phyloP scores from a whole-genome alignment of 2,797 vertebrate genomes.

The Poeciliopsis gracilis region DNA sequence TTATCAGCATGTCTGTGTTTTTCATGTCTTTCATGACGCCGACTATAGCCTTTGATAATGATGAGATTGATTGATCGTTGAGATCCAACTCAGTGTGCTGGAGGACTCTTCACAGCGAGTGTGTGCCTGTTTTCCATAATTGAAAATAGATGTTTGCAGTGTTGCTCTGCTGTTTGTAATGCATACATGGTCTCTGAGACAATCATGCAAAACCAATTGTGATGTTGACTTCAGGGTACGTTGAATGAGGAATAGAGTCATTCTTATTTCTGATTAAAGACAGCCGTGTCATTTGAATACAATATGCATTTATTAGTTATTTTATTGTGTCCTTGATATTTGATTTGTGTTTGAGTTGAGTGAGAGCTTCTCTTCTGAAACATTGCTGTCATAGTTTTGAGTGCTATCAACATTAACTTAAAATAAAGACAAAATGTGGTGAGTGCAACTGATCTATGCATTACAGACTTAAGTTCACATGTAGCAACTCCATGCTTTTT shows the following conservation, averaged over 20 bases:
- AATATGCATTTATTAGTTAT: neutral
- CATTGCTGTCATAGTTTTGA: neutral
- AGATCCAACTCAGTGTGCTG: conserved; percentile 36
- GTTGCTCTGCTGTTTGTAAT: neutral
- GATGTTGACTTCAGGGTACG: neutral
- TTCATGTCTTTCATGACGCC: conserved; percentile 56
- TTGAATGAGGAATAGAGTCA: neutral
- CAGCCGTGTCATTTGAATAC: neutral
- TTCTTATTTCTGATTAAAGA: neutral
- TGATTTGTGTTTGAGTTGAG: neutral
- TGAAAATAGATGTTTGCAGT: conserved; percentile 28
- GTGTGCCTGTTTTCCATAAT: conserved; percentile 41
- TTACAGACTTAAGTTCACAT: neutral
- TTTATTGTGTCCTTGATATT: neutral
- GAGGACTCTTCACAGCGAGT: conserved; percentile 34
- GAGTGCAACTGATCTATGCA: neutral
- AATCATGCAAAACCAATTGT: conserved; percentile 10
- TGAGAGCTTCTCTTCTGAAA: neutral
- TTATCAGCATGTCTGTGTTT: conserved; percentile 51
- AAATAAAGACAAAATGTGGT: neutral
- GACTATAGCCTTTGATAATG: conserved; percentile 34
- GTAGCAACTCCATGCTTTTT: neutral
- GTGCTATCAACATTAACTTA: neutral
- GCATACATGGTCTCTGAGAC: conserved; percentile 11
- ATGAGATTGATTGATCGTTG: conserved; percentile 60